Conservation (phyloP, 2,888 invertebrate genomes). For the Danaus chrysippus region DNA sequence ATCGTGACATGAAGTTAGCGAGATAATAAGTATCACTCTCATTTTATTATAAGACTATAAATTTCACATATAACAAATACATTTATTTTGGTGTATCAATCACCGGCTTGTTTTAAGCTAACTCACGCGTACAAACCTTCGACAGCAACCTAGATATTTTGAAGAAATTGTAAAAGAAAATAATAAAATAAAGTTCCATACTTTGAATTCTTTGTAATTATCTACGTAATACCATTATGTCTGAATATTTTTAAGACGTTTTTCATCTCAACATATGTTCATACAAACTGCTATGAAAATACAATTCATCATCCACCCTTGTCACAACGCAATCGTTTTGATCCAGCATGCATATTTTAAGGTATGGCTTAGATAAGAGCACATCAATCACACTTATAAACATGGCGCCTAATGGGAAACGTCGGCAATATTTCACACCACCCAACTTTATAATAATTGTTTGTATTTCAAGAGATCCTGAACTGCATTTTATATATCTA, state of each 20-base stretch:
- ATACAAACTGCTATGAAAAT: constrained; percentile 19
- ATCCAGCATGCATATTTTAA: constrained; percentile 1
- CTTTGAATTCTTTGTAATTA: no score
- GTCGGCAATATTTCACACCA: constrained; percentile 49
- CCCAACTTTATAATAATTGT: constrained; percentile 47
- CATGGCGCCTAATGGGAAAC: constrained; percentile 19
- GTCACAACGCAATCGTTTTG: constrained; percentile 5
- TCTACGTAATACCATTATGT: not conserved
- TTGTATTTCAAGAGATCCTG: constrained; percentile 28
- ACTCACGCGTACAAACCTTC: no score
- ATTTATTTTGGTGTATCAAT: no score
- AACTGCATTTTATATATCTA: not conserved
- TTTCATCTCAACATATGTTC: constrained; percentile 3
- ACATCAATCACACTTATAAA: constrained; percentile 65
- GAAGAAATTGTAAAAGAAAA: no score
- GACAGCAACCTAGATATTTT: no score
- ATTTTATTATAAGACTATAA: no score
- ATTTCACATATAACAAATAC: no score
- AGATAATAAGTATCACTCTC: no score
- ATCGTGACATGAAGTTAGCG: no score
- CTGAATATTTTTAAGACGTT: constrained; percentile 7
- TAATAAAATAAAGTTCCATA: no score
- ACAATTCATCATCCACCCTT: constrained; percentile 27
- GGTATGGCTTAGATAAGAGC: constrained; percentile 54
- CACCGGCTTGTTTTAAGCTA: no score